A percentile compares a stretch with the other conserved stretches of the same genome.
These are phyloP conservation scores for Cydia strobilella DNA, from an alignment of 1,140 invertebrate species.

Conservation along the genomic window DNA sequence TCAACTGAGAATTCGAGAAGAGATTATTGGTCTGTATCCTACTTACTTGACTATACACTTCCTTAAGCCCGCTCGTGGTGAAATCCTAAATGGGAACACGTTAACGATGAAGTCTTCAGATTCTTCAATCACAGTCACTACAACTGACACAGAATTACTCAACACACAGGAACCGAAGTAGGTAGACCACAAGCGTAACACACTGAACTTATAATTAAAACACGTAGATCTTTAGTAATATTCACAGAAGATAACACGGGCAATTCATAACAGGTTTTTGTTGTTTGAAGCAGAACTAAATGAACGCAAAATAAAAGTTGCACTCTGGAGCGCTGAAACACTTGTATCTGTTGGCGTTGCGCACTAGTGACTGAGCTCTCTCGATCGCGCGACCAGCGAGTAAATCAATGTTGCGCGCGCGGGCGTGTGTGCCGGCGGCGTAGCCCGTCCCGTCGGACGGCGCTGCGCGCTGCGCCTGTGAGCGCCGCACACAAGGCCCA, in stretches of 20 bases:
- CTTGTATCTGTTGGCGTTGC: slow-evolving; percentile 71
- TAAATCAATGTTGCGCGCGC: slow-evolving; percentile 35
- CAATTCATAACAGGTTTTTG: slow-evolving; percentile 61
- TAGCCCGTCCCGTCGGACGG: slow-evolving; percentile 2
- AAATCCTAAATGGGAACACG: slow-evolving; percentile 76
- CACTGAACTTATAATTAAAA: slow-evolving; percentile 44
- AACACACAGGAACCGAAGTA: slow-evolving; percentile 66
- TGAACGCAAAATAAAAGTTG: slow-evolving; percentile 68
- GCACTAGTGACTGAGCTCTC: slow-evolving; percentile 71
- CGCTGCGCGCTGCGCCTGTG: slow-evolving; percentile 47
- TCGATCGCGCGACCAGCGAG: slow-evolving; percentile 46
- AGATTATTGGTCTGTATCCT: neutral
- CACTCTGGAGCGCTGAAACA: slow-evolving; percentile 53
- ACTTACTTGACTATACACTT: slow-evolving; percentile 78
- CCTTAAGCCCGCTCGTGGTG: slow-evolving; percentile 78
- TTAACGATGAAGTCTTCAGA: slow-evolving; percentile 71
- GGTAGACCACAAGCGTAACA: slow-evolving; percentile 51
- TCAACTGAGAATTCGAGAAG: slow-evolving; percentile 13
- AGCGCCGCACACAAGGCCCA: slow-evolving; percentile 45
- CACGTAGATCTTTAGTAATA: slow-evolving; percentile 39
- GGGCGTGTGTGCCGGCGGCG: slow-evolving; percentile 22
- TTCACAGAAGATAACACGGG: slow-evolving; percentile 46
- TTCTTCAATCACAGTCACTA: slow-evolving; percentile 75
- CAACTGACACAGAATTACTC: slow-evolving; percentile 74
- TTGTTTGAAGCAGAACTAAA: slow-evolving; percentile 61